Percentiles rank a stretch among this genome's conserved stretches.
Evolutionary conservation across 2,888 invertebrate genomes (phyloP).

Genomic region (Amphimallon solstitiale): DNA sequence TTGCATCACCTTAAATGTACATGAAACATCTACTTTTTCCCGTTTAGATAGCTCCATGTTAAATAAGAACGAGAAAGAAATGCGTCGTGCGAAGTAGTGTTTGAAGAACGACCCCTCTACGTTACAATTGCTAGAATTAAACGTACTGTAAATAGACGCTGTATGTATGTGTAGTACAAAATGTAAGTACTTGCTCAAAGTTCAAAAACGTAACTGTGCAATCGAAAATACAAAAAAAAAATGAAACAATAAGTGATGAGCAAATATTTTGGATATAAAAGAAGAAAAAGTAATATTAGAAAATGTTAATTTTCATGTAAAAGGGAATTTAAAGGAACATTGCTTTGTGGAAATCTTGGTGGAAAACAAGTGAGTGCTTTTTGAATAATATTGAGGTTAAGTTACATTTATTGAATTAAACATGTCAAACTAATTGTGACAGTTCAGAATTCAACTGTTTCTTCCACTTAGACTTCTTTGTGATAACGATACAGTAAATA

Average conservation of each 20-base stretch:
- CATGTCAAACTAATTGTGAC: neutral
- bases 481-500: constrained; percentile 24
- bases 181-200: constrained; percentile 26
- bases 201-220: constrained; percentile 10
- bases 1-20: constrained; percentile 26
- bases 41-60: constrained; percentile 14
- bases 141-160: constrained; percentile 3
- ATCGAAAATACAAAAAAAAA: constrained; percentile 7
- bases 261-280: neutral
- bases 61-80: neutral
- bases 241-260: neutral
- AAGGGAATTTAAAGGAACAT: neutral
- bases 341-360: constrained; percentile 5
- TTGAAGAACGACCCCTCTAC: neutral
- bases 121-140: constrained; percentile 33
- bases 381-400: no score
- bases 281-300: neutral
- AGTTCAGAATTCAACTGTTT: neutral
- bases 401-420: no score
- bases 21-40: constrained; percentile 9
- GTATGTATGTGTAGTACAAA: constrained; percentile 21
- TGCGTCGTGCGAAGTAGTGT: no score
- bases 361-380: neutral
- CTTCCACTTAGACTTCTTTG: constrained; percentile 23
- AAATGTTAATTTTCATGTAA: constrained; percentile 3